Evolutionary conservation across 2,113 vertebrate genomes (phyloP).

Genomic region (Oostethus manadensis): DNA sequence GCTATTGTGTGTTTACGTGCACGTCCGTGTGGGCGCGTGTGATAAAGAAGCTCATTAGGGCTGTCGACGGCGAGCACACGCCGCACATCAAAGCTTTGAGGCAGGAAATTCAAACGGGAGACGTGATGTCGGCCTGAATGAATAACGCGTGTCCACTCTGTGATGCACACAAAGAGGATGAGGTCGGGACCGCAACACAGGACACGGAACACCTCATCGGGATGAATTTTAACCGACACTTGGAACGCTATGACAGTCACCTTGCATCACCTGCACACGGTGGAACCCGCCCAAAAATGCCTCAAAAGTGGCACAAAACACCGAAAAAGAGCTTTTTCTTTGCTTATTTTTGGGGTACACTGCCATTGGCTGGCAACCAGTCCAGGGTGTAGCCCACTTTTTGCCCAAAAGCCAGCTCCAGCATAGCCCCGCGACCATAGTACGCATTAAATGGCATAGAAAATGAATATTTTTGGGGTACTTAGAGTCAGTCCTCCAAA

Average conservation of each 20-base stretch:
- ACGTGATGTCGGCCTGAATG: slow-evolving; percentile 40
- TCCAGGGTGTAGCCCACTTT: no score
- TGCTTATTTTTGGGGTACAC: no score
- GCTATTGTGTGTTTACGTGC: slow-evolving; percentile 14
- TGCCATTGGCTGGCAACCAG: no score
- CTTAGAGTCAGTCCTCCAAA: no score
- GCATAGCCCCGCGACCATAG: no score
- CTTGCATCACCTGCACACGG: neutral
- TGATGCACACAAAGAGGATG: slow-evolving; percentile 33
- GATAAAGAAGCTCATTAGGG: slow-evolving; percentile 40
- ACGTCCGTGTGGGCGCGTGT: neutral
- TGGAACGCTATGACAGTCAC: slow-evolving; percentile 2
- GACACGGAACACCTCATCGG: slow-evolving; percentile 26
- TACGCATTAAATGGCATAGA: no score
- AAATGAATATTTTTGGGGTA: no score
- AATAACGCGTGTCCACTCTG: slow-evolving; percentile 51
- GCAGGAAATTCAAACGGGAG: slow-evolving; percentile 60
- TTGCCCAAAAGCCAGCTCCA: no score
- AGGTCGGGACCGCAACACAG: neutral
- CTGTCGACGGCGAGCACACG: slow-evolving; percentile 33
- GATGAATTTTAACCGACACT: slow-evolving; percentile 27
- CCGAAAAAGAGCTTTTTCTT: neutral
- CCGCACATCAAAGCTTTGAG: slow-evolving; percentile 61
- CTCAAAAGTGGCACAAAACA: neutral
- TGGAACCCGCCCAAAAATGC: neutral